phyloP scores from a whole-genome alignment of 2,113 vertebrate genomes.

The Actenoides hombroni region DNA sequence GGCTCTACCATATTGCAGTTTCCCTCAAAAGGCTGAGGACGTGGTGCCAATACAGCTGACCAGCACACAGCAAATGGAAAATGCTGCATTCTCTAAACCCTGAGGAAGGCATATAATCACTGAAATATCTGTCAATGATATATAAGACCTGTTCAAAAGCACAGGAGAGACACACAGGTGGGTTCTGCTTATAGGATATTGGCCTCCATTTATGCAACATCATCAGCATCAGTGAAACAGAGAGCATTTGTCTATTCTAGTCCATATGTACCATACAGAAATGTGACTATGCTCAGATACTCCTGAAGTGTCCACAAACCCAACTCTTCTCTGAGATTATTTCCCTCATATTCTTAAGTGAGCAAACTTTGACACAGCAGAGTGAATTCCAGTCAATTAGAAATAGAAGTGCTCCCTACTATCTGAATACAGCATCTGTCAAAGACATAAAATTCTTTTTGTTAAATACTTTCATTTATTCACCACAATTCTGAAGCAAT shows the following conservation, averaged over 20 bases:
- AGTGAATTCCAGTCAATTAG: not conserved
- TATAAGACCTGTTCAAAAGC: not conserved
- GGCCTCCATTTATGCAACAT: not conserved
- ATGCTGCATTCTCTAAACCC: not conserved
- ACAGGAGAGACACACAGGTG: not conserved
- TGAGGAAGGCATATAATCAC: not conserved
- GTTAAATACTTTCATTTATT: not conserved
- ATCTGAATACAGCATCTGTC: not conserved
- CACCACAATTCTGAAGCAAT: not conserved
- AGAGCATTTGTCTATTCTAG: not conserved
- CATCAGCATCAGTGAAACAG: not conserved
- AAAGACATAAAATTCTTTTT: not conserved
- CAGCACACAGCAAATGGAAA: not conserved
- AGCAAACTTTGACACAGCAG: not conserved
- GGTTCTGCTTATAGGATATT: not conserved
- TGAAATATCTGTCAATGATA: not conserved
- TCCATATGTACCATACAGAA: not conserved
- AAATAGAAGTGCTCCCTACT: not conserved
- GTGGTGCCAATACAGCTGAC: not conserved
- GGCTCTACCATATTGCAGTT: not conserved
- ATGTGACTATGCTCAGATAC: not conserved
- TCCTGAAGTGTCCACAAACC: fast-evolving
- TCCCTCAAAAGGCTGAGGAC: not conserved
- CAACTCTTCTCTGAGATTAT: not conserved
- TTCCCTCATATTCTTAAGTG: not conserved